Percentiles rank a stretch among this genome's conserved stretches.
phyloP scores from a whole-genome alignment of 2,113 vertebrate species.

The Clarias gariepinus region DNA sequence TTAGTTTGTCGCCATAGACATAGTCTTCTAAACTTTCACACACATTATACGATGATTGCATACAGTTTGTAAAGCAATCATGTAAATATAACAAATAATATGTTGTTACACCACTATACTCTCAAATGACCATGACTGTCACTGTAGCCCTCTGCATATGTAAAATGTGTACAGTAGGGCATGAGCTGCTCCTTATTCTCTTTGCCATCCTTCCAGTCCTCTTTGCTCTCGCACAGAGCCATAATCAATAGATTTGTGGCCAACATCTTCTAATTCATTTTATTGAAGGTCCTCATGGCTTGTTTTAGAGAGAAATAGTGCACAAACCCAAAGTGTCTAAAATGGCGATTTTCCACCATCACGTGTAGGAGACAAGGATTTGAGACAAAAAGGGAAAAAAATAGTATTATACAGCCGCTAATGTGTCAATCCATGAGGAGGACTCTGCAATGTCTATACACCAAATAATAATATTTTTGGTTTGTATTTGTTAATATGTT shows the following conservation, averaged over 20 bases:
- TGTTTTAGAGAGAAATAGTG: not conserved
- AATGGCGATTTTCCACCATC: not conserved
- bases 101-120: not conserved
- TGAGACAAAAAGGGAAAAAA: not conserved
- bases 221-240: not conserved
- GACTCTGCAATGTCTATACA: not conserved
- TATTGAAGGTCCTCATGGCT: not conserved
- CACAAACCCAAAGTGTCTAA: not conserved
- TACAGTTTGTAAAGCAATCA: not conserved
- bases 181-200: not conserved
- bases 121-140: not conserved
- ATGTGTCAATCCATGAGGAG: not conserved
- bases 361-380: not conserved
- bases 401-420: not conserved
- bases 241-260: not conserved
- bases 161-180: not conserved
- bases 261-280: not conserved
- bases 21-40: not conserved
- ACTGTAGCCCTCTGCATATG: not conserved
- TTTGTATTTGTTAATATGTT: not conserved
- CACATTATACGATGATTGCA: not conserved
- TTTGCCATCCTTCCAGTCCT: not conserved
- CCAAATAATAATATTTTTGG: not conserved
- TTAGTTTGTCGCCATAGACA: not conserved
- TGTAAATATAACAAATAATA: not conserved